Conservation (phyloP, 1,140 invertebrate species). For the Anastatus disparis region DNA sequence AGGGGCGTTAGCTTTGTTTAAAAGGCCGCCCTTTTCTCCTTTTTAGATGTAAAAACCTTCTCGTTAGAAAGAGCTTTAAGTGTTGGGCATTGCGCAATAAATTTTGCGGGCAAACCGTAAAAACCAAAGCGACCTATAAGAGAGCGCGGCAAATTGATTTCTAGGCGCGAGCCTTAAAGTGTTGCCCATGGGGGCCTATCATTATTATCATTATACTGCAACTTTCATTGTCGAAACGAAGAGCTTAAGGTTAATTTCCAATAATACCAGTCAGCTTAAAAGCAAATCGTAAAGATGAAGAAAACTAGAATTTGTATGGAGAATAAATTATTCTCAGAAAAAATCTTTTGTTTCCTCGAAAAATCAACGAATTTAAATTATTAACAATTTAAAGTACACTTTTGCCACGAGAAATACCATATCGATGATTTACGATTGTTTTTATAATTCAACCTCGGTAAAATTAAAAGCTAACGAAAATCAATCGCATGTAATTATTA, state of each 20-base stretch:
- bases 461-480: no score
- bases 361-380: no score
- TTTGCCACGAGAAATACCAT: no score
- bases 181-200: neutral
- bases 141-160: slow-evolving; percentile 29
- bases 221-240: slow-evolving; percentile 24
- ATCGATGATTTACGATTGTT: no score
- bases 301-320: no score
- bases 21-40: slow-evolving; percentile 7
- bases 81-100: slow-evolving; percentile 32
- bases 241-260: slow-evolving; percentile 26
- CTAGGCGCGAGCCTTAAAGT: slow-evolving; percentile 5
- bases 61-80: slow-evolving; percentile 34
- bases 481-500: no score
- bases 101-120: slow-evolving; percentile 14
- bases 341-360: no score
- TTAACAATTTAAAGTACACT: no score
- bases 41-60: slow-evolving; percentile 22
- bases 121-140: neutral
- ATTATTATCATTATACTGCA: slow-evolving; percentile 30
- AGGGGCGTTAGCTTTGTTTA: slow-evolving; percentile 7
- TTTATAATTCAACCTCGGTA: no score
- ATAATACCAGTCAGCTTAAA: no score
- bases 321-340: no score
- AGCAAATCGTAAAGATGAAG: slow-evolving; percentile 24